Evolutionary conservation across 2,113 vertebrate genomes (phyloP).

Genomic region (Pteruthius melanotis): DNA sequence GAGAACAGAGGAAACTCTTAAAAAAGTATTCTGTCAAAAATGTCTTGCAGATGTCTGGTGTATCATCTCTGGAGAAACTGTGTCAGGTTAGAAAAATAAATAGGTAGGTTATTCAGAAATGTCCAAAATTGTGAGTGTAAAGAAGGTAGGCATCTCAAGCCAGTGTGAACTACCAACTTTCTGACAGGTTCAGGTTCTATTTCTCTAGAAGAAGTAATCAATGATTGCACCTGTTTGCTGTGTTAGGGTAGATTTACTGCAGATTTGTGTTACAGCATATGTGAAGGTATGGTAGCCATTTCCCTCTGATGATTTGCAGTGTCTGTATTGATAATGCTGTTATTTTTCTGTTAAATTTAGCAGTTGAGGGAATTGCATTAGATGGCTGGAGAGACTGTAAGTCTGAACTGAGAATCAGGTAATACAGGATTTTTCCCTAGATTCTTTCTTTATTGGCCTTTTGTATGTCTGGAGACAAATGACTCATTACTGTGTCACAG

Average conservation of each 20-base stretch:
- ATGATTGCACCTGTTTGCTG: neutral
- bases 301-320: neutral
- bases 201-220: neutral
- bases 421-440: neutral
- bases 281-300: neutral
- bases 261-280: neutral
- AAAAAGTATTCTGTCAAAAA: neutral
- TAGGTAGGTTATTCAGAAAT: neutral
- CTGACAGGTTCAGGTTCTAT: neutral
- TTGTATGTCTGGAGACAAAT: neutral
- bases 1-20: neutral
- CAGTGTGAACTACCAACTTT: neutral
- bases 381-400: neutral
- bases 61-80: neutral
- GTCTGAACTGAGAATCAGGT: neutral
- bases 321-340: rapidly evolving
- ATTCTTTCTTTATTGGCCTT: neutral
- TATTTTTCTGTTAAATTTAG: neutral
- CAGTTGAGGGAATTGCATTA: neutral
- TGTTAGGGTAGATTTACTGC: neutral
- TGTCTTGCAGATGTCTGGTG: neutral
- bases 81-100: neutral
- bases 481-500: neutral
- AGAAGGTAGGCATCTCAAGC: neutral
- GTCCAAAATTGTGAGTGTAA: neutral